Conservation (phyloP, 2,797 vertebrate genomes). For the Erethizon dorsatum region DNA sequence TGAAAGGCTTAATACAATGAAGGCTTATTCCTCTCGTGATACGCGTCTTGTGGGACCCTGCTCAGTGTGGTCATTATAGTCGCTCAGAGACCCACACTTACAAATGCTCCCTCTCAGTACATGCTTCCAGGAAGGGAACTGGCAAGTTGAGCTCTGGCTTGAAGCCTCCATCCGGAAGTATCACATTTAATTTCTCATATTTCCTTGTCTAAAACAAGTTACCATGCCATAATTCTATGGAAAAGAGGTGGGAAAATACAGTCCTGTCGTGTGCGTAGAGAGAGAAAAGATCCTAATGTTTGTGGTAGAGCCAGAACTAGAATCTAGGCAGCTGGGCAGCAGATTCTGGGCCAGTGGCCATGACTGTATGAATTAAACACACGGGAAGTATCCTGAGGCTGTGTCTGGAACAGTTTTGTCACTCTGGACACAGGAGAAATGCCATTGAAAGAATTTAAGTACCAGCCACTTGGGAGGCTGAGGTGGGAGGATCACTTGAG, state of each 20-base stretch:
- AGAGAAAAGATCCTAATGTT: not conserved
- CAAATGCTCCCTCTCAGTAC: not conserved
- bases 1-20: not conserved
- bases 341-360: not conserved
- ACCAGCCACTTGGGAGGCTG: not conserved
- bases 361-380: not conserved
- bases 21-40: not conserved
- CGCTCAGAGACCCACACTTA: not conserved
- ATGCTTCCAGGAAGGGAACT: not conserved
- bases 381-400: not conserved
- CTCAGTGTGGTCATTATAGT: not conserved
- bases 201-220: not conserved
- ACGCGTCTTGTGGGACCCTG: accelerated
- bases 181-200: not conserved
- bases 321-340: not conserved
- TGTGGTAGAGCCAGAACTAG: not conserved
- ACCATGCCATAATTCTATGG: not conserved
- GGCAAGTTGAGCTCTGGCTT: not conserved
- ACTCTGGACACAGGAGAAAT: not conserved
- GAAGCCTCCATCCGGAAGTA: not conserved
- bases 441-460: slow-evolving; percentile 9
- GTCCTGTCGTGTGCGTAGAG: not conserved
- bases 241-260: not conserved
- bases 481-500: not conserved
- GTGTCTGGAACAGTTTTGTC: not conserved